Conservation (phyloP, 2,888 invertebrate genomes). For the Lithophane socia region DNA sequence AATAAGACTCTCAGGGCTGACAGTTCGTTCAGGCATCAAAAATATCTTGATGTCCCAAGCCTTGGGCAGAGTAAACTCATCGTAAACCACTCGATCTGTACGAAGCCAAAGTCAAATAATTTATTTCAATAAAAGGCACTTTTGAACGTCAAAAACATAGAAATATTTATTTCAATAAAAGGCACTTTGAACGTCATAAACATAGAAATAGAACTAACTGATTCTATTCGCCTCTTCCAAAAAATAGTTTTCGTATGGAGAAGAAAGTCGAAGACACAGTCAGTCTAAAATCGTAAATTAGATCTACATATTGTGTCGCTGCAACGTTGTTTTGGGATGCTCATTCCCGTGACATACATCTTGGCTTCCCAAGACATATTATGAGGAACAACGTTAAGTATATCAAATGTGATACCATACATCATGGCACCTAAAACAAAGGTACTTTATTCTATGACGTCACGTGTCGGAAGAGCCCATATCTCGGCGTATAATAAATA, state of each 20-base stretch:
- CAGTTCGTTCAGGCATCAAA: background rate
- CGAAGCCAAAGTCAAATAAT: too few relatives aligned
- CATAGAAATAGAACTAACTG: too few relatives aligned
- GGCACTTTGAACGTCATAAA: too few relatives aligned
- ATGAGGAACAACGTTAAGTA: constrained; percentile 45
- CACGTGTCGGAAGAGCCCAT: constrained; percentile 60
- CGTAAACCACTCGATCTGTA: background rate
- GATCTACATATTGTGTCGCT: background rate
- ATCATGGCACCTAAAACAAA: constrained; percentile 51
- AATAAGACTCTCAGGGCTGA: background rate
- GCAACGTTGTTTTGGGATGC: background rate
- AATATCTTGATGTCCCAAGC: background rate
- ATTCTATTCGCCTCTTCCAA: too few relatives aligned
- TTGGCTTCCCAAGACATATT: constrained; percentile 36
- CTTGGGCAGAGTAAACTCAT: background rate
- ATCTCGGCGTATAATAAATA: constrained; percentile 61
- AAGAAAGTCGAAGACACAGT: background rate
- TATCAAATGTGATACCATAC: constrained; percentile 55
- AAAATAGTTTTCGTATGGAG: too few relatives aligned
- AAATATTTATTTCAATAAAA: too few relatives aligned
- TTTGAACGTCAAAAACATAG: too few relatives aligned
- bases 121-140: too few relatives aligned
- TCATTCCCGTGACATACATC: constrained; percentile 36
- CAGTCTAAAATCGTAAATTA: background rate
- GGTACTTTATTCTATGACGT: constrained; percentile 59